Evolutionary conservation across 2,113 vertebrate species (phyloP), one percentile per base, ranked within the genome.

Genomic region (Chauna torquata): DNA sequence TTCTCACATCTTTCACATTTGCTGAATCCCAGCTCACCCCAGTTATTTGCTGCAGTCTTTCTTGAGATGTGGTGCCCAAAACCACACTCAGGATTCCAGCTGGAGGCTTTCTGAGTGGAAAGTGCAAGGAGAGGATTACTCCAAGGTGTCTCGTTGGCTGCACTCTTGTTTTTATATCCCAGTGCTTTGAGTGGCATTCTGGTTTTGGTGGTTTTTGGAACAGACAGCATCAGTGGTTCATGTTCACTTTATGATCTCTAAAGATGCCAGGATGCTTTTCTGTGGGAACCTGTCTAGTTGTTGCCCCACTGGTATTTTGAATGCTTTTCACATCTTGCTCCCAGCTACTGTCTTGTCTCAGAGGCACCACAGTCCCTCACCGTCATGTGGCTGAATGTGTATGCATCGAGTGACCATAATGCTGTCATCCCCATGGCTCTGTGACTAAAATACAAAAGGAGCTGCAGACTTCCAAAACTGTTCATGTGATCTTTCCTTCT

Each of bases 401-500:
- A 16, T 77, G 68, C 45, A 27, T 47, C 7, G 1, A 34, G 57
- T 30, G 71, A 9, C 71, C 5, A 0, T 38, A 23, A 44, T 0
- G 0, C 23, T 52, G 86, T 36, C 3, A 3, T 68, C 24, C 30
- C 44, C 0, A 0, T 17, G 18, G 36, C 45, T 83, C 72, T 78
- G 54, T 52, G 64, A 22, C 62, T 64, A 64, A 58, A 12, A 30
- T 68, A 61, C 50, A 16, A 59, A 76, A 72, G 49, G n/a, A 86
- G 23, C 22, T 55, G 25, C 19, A 86, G 28, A 36, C 42, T 89
- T 80, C 15, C n/a, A 70, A 75, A 81, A 45, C 30, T 58, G 4
- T 34, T 66, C 14, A 1, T 40, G 68, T 49, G 36, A 25, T n/a
- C 40, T 57, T 89, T 64, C 62, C 20, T 44, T 77, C 68, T 83